phyloP scores from a whole-genome alignment of 2,113 vertebrate species.

The Mystacornis crossleyi region DNA sequence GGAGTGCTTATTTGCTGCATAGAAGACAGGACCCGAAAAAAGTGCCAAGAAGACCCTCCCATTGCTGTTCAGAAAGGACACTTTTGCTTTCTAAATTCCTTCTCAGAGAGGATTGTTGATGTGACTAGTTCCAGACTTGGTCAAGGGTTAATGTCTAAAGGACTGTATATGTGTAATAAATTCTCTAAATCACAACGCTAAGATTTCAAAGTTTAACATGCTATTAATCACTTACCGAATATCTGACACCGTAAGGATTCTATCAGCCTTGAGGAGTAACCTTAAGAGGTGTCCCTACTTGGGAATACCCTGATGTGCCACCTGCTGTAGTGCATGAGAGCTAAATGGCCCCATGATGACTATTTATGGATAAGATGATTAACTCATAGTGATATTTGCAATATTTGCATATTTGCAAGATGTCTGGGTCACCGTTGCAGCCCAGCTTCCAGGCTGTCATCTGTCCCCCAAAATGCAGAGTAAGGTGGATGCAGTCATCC shows the following conservation, averaged over 20 bases:
- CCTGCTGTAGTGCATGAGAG: too few species aligned
- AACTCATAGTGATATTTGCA: background rate
- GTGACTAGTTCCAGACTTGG: background rate
- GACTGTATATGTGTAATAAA: background rate
- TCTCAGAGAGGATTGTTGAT: background rate
- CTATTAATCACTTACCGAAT: background rate
- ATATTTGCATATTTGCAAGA: background rate
- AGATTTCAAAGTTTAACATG: background rate
- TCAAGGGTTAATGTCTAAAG: background rate
- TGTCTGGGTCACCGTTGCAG: background rate
- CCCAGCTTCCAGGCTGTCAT: background rate
- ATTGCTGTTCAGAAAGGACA: background rate
- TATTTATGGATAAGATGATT: background rate
- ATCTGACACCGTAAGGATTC: background rate
- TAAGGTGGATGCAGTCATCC: background rate
- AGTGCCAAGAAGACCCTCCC: background rate
- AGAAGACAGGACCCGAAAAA: background rate
- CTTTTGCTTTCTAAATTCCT: background rate
- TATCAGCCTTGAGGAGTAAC: accelerated
- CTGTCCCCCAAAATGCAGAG: background rate
- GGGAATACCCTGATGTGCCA: background rate
- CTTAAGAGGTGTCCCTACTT: too few species aligned
- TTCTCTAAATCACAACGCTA: background rate
- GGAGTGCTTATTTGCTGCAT: background rate
- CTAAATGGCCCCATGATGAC: background rate